Percentiles rank a stretch among this genome's conserved stretches.
phyloP scores from a whole-genome alignment of 92 coral and sea anemone species.

The Porites divaricata region DNA sequence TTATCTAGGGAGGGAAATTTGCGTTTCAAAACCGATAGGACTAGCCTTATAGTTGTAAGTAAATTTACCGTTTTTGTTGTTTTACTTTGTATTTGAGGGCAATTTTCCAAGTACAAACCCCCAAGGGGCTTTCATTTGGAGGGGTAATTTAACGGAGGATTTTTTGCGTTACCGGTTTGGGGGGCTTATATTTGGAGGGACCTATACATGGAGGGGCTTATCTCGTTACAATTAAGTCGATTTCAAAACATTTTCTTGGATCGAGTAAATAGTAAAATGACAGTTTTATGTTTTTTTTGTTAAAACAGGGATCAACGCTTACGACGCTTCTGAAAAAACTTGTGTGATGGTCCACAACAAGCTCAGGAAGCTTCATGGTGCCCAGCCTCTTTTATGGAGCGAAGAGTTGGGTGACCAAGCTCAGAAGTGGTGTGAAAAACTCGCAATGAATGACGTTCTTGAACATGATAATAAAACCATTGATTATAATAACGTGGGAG shows the following conservation, averaged over 20 bases:
- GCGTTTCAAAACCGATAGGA: too few relatives aligned
- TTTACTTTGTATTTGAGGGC: too few relatives aligned
- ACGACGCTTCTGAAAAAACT: slow-evolving; percentile 61
- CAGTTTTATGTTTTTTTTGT: not conserved
- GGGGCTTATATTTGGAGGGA: too few relatives aligned
- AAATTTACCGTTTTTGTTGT: too few relatives aligned
- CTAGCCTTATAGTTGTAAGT: too few relatives aligned
- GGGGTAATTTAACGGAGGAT: too few relatives aligned
- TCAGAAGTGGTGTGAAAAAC: slow-evolving; percentile 79
- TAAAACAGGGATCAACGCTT: not conserved
- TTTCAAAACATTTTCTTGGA: too few relatives aligned
- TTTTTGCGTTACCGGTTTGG: too few relatives aligned
- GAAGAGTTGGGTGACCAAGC: slow-evolving; percentile 74
- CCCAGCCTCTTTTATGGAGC: slow-evolving; percentile 77
- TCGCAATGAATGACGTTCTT: slow-evolving; percentile 63
- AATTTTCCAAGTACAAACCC: too few relatives aligned
- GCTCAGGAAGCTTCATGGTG: slow-evolving; percentile 72
- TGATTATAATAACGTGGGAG: slow-evolving; percentile 73
- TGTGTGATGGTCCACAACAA: slow-evolving; percentile 82
- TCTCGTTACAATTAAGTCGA: not conserved
- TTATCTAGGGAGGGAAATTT: too few relatives aligned
- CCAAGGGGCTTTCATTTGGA: too few relatives aligned
- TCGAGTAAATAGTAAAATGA: not conserved
- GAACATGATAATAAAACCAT: slow-evolving; percentile 70
- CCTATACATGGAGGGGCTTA: too few relatives aligned